Evolutionary conservation across 2,797 vertebrate genomes (phyloP).

Genomic region (Chaetophractus vellerosus): DNA sequence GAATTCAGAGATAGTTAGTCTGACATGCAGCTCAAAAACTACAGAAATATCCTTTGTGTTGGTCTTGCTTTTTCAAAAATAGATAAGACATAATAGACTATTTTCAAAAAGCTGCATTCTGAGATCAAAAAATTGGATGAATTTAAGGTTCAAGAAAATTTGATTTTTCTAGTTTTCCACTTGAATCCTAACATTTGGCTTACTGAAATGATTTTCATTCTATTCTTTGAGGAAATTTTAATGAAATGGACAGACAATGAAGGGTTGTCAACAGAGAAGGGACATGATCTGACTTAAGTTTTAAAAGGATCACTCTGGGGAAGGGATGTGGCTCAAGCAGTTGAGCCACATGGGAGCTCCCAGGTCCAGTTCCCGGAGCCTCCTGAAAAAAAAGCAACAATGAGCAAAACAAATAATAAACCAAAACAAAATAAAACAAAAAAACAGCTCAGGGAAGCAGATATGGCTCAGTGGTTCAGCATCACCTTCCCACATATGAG

Average conservation of each 20-base stretch:
- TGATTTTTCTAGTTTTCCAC: background rate
- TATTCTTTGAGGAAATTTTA: background rate
- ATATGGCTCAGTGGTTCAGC: too few relatives aligned
- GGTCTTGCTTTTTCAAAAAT: constrained; percentile 12
- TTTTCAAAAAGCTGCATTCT: background rate
- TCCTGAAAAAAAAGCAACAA: too few relatives aligned
- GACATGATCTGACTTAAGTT: background rate
- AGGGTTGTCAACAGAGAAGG: background rate
- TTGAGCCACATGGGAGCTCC: too few relatives aligned
- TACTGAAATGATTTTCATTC: background rate
- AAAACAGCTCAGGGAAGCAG: too few relatives aligned
- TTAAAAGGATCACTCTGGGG: background rate
- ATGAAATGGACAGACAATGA: background rate
- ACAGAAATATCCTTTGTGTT: constrained; percentile 8
- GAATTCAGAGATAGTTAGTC: constrained; percentile 34
- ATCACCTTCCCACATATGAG: too few relatives aligned
- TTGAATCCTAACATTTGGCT: background rate
- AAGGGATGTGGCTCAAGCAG: too few relatives aligned
- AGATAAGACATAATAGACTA: background rate
- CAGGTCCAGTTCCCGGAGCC: too few relatives aligned
- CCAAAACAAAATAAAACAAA: too few relatives aligned
- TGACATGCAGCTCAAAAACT: background rate
- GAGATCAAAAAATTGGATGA: background rate
- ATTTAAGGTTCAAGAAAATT: background rate
- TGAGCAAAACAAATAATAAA: too few relatives aligned